Evolutionary conservation across 2,888 invertebrate genomes (phyloP).

Genomic region (Hyppa rectilinea): DNA sequence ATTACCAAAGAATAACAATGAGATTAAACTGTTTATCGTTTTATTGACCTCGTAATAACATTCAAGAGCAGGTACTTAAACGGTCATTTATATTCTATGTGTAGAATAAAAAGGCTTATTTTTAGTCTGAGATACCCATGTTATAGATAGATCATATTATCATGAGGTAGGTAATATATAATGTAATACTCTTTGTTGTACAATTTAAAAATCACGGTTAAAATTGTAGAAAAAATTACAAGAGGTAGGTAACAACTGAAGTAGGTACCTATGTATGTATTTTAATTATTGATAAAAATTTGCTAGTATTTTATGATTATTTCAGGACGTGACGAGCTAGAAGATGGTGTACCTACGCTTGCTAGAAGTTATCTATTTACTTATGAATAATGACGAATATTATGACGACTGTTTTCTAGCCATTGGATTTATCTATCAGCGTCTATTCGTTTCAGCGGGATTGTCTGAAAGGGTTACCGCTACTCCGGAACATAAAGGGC

Average conservation of each 20-base stretch:
- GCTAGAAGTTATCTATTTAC: not conserved
- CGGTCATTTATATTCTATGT: slow-evolving; percentile 41
- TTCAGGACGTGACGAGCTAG: not conserved
- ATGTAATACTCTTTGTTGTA: no score
- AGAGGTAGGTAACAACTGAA: no score
- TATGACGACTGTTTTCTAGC: not conserved
- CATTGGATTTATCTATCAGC: not conserved
- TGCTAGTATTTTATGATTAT: no score
- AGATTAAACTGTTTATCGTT: slow-evolving; percentile 45
- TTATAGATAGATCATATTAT: no score
- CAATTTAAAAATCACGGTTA: no score
- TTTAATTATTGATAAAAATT: no score
- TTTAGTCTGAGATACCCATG: slow-evolving; percentile 4
- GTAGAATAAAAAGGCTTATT: not conserved
- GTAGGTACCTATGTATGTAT: no score
- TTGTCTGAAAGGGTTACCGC: no score
- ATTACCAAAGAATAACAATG: slow-evolving; percentile 49
- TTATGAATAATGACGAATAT: not conserved
- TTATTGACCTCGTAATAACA: slow-evolving; percentile 49
- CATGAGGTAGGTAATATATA: no score
- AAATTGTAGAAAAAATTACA: no score
- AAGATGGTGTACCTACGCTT: not conserved
- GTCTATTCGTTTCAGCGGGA: no score
- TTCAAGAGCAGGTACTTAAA: slow-evolving; percentile 18
- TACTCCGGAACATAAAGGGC: no score